phyloP scores from a whole-genome alignment of 1,140 invertebrate genomes.

The Drosophila tropicalis region DNA sequence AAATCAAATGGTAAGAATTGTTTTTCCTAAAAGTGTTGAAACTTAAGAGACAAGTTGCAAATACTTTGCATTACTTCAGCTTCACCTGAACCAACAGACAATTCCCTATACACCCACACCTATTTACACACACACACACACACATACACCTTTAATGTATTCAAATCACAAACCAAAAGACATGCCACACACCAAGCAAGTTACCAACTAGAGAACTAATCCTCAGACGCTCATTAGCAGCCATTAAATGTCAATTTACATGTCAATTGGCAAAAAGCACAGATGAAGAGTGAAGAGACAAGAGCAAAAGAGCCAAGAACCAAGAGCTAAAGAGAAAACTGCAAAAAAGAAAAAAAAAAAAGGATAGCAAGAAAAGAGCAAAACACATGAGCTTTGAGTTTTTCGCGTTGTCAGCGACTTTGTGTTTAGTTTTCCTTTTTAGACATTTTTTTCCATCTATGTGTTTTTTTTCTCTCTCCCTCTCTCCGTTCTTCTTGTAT shows the following conservation, averaged over 20 bases:
- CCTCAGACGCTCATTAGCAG: constrained; percentile 80
- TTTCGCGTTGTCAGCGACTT: constrained; percentile 67
- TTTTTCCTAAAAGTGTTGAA: constrained; percentile 16
- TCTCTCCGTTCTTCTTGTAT: constrained; percentile 66
- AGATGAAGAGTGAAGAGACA: constrained; percentile 40
- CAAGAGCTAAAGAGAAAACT: constrained; percentile 23
- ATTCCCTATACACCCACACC: neutral
- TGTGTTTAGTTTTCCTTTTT: constrained; percentile 51
- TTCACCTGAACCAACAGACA: constrained; percentile 30
- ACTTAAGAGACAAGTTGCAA: neutral
- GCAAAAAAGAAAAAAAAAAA: neutral
- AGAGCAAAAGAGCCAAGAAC: constrained; percentile 27
- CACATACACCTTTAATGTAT: constrained; percentile 19
- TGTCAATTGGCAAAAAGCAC: constrained; percentile 74
- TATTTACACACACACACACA: neutral
- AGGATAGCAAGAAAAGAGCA: constrained; percentile 3
- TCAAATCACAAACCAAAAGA: constrained; percentile 39
- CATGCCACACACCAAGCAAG: constrained; percentile 11
- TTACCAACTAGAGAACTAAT: constrained; percentile 53
- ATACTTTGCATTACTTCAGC: constrained; percentile 2
- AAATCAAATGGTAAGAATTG: neutral
- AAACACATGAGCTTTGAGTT: constrained; percentile 70
- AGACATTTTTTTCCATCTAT: constrained; percentile 29
- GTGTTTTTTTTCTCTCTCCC: constrained; percentile 4
- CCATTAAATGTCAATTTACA: constrained; percentile 82